Evolutionary conservation across 2,888 invertebrate species (phyloP), one percentile per base, ranked within the genome.

Genomic region (Tortrix viridana): DNA sequence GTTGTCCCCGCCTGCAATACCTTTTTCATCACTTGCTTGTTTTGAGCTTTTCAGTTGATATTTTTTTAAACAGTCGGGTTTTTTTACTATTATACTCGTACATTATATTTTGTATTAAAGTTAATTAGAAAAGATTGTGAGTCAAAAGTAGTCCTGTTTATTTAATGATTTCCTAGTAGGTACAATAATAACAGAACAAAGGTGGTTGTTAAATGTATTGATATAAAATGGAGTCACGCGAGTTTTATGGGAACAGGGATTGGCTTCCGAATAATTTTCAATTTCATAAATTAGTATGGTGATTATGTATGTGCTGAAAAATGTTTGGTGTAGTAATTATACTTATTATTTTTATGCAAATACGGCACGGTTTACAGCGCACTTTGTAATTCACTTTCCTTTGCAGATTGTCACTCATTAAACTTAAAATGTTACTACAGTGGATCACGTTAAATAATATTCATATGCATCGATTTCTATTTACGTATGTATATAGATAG

Each of bases 151-250:
- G 32, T 32, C 4, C 18, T 19, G 5, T 44, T 52, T 80, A 80
- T 77, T 73, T 71, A 71, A 72, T 74, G 74, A 74, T 76, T 38
- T 38, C n/a, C 14, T 76, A 73, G 69, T 75, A 73, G 22, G 22
- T 22, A 3, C 3, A 3, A 3, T 22, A 79, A 79, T 81, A 80
- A 81, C 69, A 70, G 74, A 70, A 70, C 76, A 76, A 76, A 76
- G 74, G 71, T 73, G 70, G 71, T 74, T 46, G 74, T 75, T 74
- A 74, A 69, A 71, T 68, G 67, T 73, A 60, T 69, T 69, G 66
- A 67, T 60, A 68, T 59, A 53, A 65, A 67, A 75, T 74, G 67
- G 65, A 71, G 81, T 79, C 84, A 82, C 82, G 83, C 80, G 58
- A 80, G 71, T 67, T 43, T 32, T 68, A 32, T 26, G 23, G 59